Evolutionary conservation across 1,140 invertebrate genomes (phyloP).

Genomic region (Eueides isabella): DNA sequence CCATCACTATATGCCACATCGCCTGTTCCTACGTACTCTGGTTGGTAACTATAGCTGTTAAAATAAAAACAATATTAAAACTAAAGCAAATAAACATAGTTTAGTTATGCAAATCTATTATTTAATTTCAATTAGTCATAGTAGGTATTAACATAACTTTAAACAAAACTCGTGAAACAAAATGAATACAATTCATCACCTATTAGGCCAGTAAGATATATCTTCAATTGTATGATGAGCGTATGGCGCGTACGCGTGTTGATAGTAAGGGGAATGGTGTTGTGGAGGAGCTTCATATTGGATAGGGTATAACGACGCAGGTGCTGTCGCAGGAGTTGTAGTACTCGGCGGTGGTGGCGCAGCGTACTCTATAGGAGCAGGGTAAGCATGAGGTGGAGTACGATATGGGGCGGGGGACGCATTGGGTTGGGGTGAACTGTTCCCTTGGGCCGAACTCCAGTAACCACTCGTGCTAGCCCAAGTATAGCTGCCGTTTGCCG

Average conservation of each 20-base stretch:
- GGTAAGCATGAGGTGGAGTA: slow-evolving; percentile 67
- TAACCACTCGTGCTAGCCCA: slow-evolving; percentile 71
- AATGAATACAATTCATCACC: slow-evolving; percentile 45
- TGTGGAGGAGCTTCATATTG: slow-evolving; percentile 69
- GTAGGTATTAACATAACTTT: too few relatives aligned
- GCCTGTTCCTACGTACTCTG: slow-evolving; percentile 69
- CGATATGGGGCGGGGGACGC: slow-evolving; percentile 64
- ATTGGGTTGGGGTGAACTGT: slow-evolving; percentile 65
- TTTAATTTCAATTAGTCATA: too few relatives aligned
- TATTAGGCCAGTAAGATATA: slow-evolving; percentile 75
- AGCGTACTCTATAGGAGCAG: slow-evolving; percentile 67
- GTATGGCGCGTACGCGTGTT: slow-evolving; percentile 72
- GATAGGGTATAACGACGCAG: slow-evolving; percentile 64
- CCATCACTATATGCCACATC: slow-evolving; percentile 66
- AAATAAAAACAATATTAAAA: slow-evolving; percentile 48
- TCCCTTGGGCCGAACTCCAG: slow-evolving; percentile 66
- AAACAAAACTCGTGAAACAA: background rate
- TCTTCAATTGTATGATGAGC: slow-evolving; percentile 75
- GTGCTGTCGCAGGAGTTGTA: slow-evolving; percentile 55
- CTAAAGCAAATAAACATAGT: too few relatives aligned
- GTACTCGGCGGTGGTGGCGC: slow-evolving; percentile 60
- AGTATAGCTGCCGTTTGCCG: slow-evolving; percentile 71
- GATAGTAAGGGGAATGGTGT: slow-evolving; percentile 71
- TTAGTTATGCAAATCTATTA: too few relatives aligned
- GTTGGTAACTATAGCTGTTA: slow-evolving; percentile 75